Evolutionary conservation across 1,140 invertebrate genomes (phyloP).

Genomic region (Drusus annulatus): DNA sequence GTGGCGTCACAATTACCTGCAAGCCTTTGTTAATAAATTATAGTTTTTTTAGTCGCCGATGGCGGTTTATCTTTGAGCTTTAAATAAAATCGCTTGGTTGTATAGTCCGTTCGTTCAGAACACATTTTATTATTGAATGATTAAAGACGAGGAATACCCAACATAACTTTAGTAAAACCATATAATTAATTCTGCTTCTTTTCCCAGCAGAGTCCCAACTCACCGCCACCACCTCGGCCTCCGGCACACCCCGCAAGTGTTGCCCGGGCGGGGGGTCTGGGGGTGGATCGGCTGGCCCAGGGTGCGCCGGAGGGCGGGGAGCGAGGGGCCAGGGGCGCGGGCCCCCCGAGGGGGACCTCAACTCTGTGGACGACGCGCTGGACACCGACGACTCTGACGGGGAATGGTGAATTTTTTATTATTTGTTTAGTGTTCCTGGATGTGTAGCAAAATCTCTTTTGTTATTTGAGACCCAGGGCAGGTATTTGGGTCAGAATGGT

Average conservation of each 20-base stretch:
- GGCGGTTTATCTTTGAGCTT: too few relatives aligned
- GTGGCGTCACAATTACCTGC: too few relatives aligned
- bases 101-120: too few relatives aligned
- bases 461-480: too few relatives aligned
- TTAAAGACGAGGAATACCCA: too few relatives aligned
- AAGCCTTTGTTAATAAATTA: too few relatives aligned
- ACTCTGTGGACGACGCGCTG: constrained; percentile 50
- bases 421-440: background rate
- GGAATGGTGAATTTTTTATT: constrained; percentile 50
- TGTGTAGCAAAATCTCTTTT: too few relatives aligned
- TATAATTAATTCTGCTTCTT: background rate
- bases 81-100: too few relatives aligned
- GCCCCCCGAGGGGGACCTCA: constrained; percentile 41
- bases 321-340: background rate
- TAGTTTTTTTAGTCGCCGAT: too few relatives aligned
- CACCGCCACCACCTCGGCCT: constrained; percentile 54
- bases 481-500: too few relatives aligned
- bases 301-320: background rate
- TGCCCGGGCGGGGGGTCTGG: constrained; percentile 29
- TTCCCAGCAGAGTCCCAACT: constrained; percentile 49
- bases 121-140: too few relatives aligned
- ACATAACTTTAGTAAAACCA: too few relatives aligned
- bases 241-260: constrained; percentile 50
- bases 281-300: background rate
- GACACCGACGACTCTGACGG: constrained; percentile 54